Base-by-base conservation (phyloP, 2,797 vertebrate species). In the Clarias laeviceps region DNA sequence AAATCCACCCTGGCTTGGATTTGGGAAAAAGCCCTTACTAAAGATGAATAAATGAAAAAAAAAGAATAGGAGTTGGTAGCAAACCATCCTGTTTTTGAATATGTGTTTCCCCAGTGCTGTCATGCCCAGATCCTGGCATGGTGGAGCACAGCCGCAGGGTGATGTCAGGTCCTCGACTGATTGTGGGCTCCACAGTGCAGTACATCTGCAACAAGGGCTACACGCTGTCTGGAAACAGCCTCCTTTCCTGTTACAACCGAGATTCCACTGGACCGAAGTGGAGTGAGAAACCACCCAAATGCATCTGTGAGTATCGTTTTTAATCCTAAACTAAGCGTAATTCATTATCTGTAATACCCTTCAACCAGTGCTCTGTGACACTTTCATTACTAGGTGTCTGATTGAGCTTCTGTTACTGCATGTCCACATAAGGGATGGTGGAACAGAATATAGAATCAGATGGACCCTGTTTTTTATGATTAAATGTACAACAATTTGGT, bases 151-250 rank as follows among this genome's bases (percentile, higher is more conserved):
- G 98, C 91, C 96, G 96, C 56, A 95, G 97, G 72, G 94, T 98
- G 37, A 92, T 97, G 88, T 97, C 97, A 0, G 96, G 95, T 15
- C 92, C 95, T 0, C 97, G 95, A 87, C 97, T 99, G 91, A 96
- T 94, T 0, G 96, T 97, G 80, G 96, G 97, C 82, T 94, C 96
- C 81, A 97, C 97, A 0, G 95, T 99, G 87, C 97, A 97, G 91
- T 99, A 97, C 56, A 88, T 98, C 89, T 99, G 98, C 0, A 95
- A 96, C 92, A 97, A 97, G 86, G 97, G 97, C 86, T 98, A 96
- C 27, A 82, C 91, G 57, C 92, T 99, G 91, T 96, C 96, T 0
- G 98, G 97, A 0, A 94, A 96, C 12, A 95, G 95, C 57, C 94
- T 97, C 24, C 94, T 99, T 66, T 96, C 95, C 88, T 99, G 98